phyloP scores from a whole-genome alignment of 1,140 invertebrate species.

The Brachionus plicatilis region DNA sequence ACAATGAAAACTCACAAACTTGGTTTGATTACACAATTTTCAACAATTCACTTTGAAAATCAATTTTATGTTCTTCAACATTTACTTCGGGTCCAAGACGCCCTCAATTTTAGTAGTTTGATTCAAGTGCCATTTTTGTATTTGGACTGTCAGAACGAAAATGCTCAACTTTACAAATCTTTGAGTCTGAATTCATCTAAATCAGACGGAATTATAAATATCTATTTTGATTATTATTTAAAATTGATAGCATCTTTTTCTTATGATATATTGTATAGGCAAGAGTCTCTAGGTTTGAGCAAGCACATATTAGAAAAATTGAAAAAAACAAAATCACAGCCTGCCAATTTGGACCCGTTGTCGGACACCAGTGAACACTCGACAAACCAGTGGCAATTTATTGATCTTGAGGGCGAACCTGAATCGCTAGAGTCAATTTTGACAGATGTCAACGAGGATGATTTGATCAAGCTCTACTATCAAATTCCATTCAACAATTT shows the following conservation, averaged over 20 bases:
- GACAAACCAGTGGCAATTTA: slow-evolving; percentile 8
- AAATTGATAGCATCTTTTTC: slow-evolving; percentile 36
- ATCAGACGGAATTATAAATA: slow-evolving; percentile 15
- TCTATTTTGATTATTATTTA: slow-evolving; percentile 36
- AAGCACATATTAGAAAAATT: not conserved
- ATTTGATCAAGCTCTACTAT: slow-evolving; percentile 18
- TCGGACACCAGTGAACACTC: not conserved
- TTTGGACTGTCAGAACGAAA: not conserved
- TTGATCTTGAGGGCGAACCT: slow-evolving; percentile 23
- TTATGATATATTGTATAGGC: slow-evolving; percentile 11
- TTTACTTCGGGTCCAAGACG: not conserved
- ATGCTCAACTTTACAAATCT: not conserved
- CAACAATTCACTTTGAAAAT: slow-evolving; percentile 36
- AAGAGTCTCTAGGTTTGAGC: slow-evolving; percentile 10
- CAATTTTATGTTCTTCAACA: slow-evolving; percentile 23
- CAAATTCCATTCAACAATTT: slow-evolving; percentile 35
- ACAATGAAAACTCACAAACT: not conserved
- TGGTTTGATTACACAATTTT: not conserved
- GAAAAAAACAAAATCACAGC: not conserved
- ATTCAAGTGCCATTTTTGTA: slow-evolving; percentile 35
- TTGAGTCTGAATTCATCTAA: slow-evolving; percentile 7
- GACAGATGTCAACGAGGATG: slow-evolving; percentile 19
- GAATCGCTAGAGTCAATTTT: slow-evolving; percentile 27
- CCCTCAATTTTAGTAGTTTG: slow-evolving; percentile 23
- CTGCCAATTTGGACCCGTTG: not conserved